These are phyloP conservation scores for Armadillidium nasatum DNA, from an alignment of 1,140 invertebrate species.

Conservation along the genomic window DNA sequence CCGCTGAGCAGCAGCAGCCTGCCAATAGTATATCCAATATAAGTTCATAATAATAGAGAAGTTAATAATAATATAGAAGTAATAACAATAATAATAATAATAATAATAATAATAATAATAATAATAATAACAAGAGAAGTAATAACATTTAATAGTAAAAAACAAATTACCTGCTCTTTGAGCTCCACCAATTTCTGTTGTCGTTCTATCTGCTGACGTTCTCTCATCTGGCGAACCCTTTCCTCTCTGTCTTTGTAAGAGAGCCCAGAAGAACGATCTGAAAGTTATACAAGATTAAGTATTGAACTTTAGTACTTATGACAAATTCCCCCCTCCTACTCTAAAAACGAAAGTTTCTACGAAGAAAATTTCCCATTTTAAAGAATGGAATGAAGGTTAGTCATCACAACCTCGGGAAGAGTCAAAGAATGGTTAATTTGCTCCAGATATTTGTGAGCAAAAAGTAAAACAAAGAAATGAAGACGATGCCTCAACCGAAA, in stretches of 20 bases:
- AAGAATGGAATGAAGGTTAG: not conserved
- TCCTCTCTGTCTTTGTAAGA: constrained; percentile 51
- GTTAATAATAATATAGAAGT: not conserved
- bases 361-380: not conserved
- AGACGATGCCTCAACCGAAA: too few relatives aligned
- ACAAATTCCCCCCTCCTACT: not conserved
- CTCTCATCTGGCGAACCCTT: constrained; percentile 54
- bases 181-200: constrained; percentile 78
- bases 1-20: constrained; percentile 76
- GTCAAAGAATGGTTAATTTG: too few relatives aligned
- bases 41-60: not conserved
- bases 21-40: constrained; percentile 45
- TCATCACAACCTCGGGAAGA: not conserved
- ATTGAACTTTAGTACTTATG: too few relatives aligned
- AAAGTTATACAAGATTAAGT: not conserved
- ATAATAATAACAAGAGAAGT: not conserved
- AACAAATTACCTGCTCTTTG: constrained; percentile 55
- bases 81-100: not conserved
- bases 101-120: not conserved
- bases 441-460: too few relatives aligned
- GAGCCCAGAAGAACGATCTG: constrained; percentile 39
- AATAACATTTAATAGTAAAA: not conserved
- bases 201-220: constrained; percentile 78
- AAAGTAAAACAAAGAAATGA: too few relatives aligned
- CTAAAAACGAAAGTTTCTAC: not conserved